Base-by-base conservation (phyloP, 2,797 vertebrate species). In the Hippocampus kuda region DNA sequence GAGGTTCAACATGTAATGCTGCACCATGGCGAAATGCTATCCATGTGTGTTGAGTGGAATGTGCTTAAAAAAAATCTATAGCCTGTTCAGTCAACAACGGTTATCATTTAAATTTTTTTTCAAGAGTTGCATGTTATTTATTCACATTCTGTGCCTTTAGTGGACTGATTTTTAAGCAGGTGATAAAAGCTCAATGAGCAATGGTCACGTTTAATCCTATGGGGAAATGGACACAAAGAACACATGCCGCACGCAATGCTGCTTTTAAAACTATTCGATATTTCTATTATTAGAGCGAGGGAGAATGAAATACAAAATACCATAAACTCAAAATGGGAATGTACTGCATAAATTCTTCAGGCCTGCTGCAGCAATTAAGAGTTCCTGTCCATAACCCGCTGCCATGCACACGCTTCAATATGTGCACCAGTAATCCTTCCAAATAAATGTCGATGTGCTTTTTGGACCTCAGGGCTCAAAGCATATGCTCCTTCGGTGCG, bases 361-460 rank as follows among this genome's bases (percentile, higher is more conserved):
- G 88, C 89, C 85, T 90, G 88, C 81, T 72, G 71, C 81, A 83
- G 67, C 72, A 79, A 88, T 89, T 71, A 70, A 73, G 75, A 77
- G 72, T 78, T 72, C 73, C 72, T 59, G 64, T 75, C 86, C 27
- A 49, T 69, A 83, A 87, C 73, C 77, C 75, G 79, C 77, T 77
- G 77, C 70, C 64, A 60, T 73, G 57, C 75, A 75, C 74, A 77
- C 75, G 66, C 54, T 64, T 71, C 73, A 82, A 76, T 77, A 81
- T 60, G 80, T 81, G 79, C 70, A 80, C 80, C 70, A 71, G 54
- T 68, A 70, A 77, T 78, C 68, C 75, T 66, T 78, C 77, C 66
- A 77, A 83, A 85, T 80, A 83, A 70, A 78, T 79, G 81, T 83
- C 69, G 65, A 67, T 70, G 60, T 68, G 74, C 77, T 83, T 85